Evolutionary conservation across 2,888 invertebrate species (phyloP), one percentile per base, ranked within the genome.

Genomic region (Lordiphosa andalusiaca): DNA sequence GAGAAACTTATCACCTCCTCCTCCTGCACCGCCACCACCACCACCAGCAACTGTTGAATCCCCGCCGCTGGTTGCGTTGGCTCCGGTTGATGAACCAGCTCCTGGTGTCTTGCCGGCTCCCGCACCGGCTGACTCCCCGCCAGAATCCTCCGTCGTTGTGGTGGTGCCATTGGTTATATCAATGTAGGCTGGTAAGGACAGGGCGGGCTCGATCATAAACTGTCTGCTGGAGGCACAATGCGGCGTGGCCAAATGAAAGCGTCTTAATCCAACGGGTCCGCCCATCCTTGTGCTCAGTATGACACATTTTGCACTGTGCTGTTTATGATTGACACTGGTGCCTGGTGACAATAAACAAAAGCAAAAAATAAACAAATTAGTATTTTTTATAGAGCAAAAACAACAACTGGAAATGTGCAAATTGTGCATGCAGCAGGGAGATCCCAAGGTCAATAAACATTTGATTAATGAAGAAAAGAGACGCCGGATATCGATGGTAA

Each of bases 1-100:
- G 19, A 96, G 91, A 36, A 94, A 93, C 73, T 94, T 94, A 84
- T 94, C 95, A 50, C 85, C 87, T 51, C 85, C 95, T 50, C 84
- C 87, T 52, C 19, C 19, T 19, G 19, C 19, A 25, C 74, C 66
- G 30, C 53, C 38, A 19, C 64, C 55, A 19, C 64, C 55, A 3
- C 62, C 37, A 12, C 67, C 62, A 19, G 69, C 71, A 0, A 52
- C 35, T 0, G 69, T 42, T 7, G 69, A 50, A 39, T 66, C 57
- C 2, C 71, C 63, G 7, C 69, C 60, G 12, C 59, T 46, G 6
- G 73, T 52, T 12, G 53, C 44, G 19, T 55, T 76, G 5, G 56
- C 52, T 10, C 66, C 49, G 3, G 70, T 55, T 4, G 68, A 42
- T n/a, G 69, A 62, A n/a, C 77, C 72, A 6, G 44, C 23, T 42